These are phyloP conservation scores for Bovichtus variegatus DNA, from an alignment of 2,797 vertebrate species.

Conservation along the genomic window DNA sequence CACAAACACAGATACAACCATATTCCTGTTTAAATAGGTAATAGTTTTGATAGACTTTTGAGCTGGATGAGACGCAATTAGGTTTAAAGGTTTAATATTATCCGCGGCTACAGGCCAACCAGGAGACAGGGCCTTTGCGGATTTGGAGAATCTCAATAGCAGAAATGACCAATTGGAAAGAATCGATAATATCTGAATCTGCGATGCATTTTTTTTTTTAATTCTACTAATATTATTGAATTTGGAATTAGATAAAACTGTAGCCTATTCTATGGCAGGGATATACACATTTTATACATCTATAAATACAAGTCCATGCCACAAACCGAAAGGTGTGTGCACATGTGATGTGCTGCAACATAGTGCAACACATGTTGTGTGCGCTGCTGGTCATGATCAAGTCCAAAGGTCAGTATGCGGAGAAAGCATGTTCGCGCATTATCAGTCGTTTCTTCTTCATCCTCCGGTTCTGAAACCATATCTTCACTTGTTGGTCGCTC, in stretches of 20 bases:
- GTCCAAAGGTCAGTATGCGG: conserved; percentile 86
- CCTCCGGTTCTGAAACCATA: conserved; percentile 91
- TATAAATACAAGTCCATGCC: conserved; percentile 52
- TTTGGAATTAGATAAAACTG: background rate
- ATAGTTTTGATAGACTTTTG: background rate
- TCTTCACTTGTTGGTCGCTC: conserved; percentile 90
- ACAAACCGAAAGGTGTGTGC: conserved; percentile 13
- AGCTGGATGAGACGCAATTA: conserved; percentile 8
- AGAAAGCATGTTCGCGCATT: conserved; percentile 92
- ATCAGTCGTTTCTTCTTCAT: conserved; percentile 97
- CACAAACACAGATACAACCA: conserved; percentile 20
- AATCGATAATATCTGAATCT: background rate
- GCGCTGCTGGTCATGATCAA: conserved; percentile 74
- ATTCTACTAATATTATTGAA: background rate
- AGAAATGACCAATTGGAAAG: background rate
- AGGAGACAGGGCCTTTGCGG: conserved; percentile 27
- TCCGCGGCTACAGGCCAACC: background rate
- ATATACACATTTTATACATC: conserved; percentile 34
- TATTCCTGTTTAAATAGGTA: conserved; percentile 19
- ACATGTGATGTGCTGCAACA: conserved; percentile 16
- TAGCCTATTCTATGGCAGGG: background rate
- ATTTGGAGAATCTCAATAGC: conserved; percentile 22
- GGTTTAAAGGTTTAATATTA: background rate
- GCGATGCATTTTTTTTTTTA: background rate
- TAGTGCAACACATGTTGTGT: conserved; percentile 25